These are phyloP conservation scores for Coelinius sp. DNA, from an alignment of 2,888 invertebrate genomes.

Conservation along the genomic window DNA sequence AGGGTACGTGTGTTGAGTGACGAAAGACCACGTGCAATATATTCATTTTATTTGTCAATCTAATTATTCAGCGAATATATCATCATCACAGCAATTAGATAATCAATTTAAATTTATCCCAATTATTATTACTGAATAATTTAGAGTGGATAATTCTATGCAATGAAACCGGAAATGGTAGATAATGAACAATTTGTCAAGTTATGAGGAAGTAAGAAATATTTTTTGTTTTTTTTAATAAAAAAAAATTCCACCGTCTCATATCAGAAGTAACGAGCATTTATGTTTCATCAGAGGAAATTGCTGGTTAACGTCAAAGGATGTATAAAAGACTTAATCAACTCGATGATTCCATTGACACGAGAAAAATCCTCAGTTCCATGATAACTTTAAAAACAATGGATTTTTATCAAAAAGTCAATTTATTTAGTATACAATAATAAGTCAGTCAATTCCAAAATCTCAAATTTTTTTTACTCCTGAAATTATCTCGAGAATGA, in stretches of 20 bases:
- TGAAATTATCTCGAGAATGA: not conserved
- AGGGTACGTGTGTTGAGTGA: not conserved
- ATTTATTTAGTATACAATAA: too few species aligned
- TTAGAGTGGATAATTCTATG: too few species aligned
- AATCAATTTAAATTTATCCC: not conserved
- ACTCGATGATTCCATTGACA: not conserved
- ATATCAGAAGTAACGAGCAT: not conserved
- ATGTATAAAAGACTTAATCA: not conserved
- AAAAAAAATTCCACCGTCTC: not conserved
- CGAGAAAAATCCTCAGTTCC: not conserved
- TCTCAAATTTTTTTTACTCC: not conserved
- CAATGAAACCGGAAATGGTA: too few species aligned
- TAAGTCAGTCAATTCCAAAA: too few species aligned
- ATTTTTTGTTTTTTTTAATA: not conserved
- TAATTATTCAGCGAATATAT: not conserved
- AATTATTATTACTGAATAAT: too few species aligned
- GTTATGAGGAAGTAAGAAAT: too few species aligned
- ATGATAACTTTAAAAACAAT: not conserved
- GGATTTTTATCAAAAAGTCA: too few species aligned
- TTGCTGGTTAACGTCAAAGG: slow-evolving; percentile 23
- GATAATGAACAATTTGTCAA: too few species aligned
- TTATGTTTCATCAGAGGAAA: slow-evolving; percentile 23
- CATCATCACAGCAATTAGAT: not conserved
- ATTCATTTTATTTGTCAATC: not conserved
- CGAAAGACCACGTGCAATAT: not conserved